These are phyloP conservation scores for Oscheius myriophilus DNA, from an alignment of 2,888 invertebrate species.

Conservation along the genomic window DNA sequence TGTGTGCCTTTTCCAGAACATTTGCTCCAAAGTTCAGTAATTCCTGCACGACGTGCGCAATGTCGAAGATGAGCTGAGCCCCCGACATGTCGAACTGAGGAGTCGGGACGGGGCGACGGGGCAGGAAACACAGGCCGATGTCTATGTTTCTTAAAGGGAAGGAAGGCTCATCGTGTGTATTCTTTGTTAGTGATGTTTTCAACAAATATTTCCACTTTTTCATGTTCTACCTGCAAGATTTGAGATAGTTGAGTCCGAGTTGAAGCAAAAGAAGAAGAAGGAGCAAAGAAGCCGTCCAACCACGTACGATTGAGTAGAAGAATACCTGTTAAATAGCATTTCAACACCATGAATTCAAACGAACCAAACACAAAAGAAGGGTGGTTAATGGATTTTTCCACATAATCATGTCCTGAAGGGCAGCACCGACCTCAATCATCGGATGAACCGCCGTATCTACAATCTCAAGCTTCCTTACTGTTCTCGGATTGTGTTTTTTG, in stretches of 20 bases:
- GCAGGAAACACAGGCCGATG: conserved; percentile 62
- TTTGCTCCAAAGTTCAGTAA: conserved; percentile 57
- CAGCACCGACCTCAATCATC: conserved; percentile 60
- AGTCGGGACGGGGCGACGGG: conserved; percentile 51
- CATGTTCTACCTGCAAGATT: conserved; percentile 44
- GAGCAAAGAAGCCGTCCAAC: conserved; percentile 71
- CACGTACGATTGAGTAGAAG: conserved; percentile 72
- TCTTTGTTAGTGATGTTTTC: no score
- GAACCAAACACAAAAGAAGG: conserved; percentile 56
- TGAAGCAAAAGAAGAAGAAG: conserved; percentile 71
- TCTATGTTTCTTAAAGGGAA: conserved; percentile 57
- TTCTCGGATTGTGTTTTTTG: no score
- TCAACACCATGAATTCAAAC: conserved; percentile 2
- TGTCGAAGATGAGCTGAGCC: conserved; percentile 72
- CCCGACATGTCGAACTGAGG: conserved; percentile 62
- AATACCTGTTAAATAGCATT: conserved; percentile 68
- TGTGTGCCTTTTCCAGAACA: conserved; percentile 72
- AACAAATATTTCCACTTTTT: no score
- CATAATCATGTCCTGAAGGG: conserved; percentile 60
- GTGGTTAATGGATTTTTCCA: conserved; percentile 65
- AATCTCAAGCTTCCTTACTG: conserved; percentile 21
- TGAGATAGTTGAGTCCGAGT: conserved; percentile 71
- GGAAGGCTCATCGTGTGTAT: background rate
- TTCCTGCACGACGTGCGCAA: conserved; percentile 73
- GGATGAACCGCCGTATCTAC: conserved; percentile 61